A percentile compares a stretch with the other conserved stretches of the same genome.
These are phyloP conservation scores for Eupithecia insigniata DNA, from an alignment of 2,888 invertebrate genomes.

Conservation along the genomic window DNA sequence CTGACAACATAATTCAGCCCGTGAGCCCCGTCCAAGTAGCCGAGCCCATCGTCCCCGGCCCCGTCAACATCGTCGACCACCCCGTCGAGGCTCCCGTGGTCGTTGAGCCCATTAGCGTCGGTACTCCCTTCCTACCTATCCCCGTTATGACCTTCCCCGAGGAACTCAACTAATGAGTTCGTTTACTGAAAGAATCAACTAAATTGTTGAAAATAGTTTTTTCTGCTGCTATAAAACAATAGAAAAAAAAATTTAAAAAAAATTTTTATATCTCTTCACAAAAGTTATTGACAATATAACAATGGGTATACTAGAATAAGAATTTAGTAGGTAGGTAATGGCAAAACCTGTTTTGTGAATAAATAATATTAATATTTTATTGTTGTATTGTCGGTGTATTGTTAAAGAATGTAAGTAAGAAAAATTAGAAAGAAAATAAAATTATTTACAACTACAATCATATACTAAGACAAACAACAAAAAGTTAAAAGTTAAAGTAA, in stretches of 20 bases:
- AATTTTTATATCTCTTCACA: too few species aligned
- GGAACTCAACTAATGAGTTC: constrained; percentile 46
- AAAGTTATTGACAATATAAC: too few species aligned
- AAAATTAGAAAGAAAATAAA: too few species aligned
- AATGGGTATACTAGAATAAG: too few species aligned
- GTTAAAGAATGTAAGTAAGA: too few species aligned
- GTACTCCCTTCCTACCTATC: constrained; percentile 38
- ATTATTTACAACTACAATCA: too few species aligned
- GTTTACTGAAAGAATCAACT: constrained; percentile 1
- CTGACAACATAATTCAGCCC: background rate
- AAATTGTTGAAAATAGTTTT: too few species aligned
- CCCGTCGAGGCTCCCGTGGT: constrained; percentile 14
- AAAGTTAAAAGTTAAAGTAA: too few species aligned
- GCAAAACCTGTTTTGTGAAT: too few species aligned
- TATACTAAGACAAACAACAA: too few species aligned
- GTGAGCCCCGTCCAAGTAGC: background rate
- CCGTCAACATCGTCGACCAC: background rate
- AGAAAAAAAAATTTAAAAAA: too few species aligned
- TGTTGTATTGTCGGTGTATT: background rate
- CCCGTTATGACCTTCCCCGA: constrained; percentile 48
- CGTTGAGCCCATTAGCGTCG: constrained; percentile 42
- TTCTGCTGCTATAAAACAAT: background rate
- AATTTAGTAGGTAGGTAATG: too few species aligned
- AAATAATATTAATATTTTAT: background rate
- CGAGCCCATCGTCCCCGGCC: background rate